A percentile compares a stretch with the other conserved stretches of the same genome.
phyloP scores from a whole-genome alignment of 2,797 vertebrate species.

The Okamejei kenojei region DNA sequence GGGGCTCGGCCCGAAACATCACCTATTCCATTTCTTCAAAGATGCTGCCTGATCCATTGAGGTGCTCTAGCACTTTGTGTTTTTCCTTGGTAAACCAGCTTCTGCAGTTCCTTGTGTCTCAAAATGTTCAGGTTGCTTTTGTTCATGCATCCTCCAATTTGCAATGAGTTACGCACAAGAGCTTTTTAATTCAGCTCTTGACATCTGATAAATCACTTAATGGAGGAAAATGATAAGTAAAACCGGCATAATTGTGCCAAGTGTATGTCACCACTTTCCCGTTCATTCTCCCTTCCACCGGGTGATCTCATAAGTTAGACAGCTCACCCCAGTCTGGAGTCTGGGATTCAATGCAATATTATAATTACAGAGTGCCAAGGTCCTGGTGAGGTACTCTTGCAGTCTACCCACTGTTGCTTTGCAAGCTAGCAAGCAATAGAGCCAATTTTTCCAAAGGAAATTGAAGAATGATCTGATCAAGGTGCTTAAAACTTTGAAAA shows the following conservation, averaged over 20 bases:
- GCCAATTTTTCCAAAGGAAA: neutral
- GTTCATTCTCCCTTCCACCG: neutral
- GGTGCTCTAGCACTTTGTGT: no score
- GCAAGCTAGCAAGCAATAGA: neutral
- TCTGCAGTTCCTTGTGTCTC: neutral
- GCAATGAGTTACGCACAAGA: neutral
- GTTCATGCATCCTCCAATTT: neutral
- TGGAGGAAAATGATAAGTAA: neutral
- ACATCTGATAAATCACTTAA: neutral
- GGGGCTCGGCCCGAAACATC: no score
- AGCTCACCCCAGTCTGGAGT: neutral
- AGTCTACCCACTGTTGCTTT: neutral
- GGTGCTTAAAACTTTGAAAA: neutral
- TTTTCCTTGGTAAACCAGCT: no score
- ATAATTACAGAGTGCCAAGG: neutral
- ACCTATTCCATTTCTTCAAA: no score
- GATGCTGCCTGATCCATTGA: no score
- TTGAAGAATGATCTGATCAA: neutral
- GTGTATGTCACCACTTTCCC: neutral
- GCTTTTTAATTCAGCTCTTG: neutral
- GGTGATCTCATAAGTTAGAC: neutral
- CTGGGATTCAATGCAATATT: neutral
- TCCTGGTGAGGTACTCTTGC: neutral
- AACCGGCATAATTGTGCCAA: neutral
- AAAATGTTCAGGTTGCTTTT: neutral